phyloP scores from a whole-genome alignment of 2,113 vertebrate genomes.

The Ochotona princeps region DNA sequence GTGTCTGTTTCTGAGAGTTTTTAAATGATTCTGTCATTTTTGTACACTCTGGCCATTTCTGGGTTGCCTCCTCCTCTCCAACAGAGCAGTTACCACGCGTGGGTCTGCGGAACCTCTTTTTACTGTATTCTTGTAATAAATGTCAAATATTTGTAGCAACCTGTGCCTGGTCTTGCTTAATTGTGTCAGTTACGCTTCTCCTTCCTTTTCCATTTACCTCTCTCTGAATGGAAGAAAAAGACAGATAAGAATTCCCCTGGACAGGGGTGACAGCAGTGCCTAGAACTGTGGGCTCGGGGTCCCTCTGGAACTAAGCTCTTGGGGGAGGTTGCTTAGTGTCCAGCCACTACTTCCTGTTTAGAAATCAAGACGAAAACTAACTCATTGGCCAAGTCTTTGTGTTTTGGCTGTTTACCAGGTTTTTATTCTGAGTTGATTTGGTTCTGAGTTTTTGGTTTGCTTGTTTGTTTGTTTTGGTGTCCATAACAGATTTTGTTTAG shows the following conservation, averaged over 20 bases:
- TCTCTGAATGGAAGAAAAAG: constrained; percentile 42
- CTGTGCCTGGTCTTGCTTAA: constrained; percentile 69
- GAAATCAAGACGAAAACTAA: constrained; percentile 37
- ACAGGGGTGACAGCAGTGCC: constrained; percentile 34
- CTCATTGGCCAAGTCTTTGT: too few species aligned
- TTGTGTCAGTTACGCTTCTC: constrained; percentile 63
- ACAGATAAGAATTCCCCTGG: constrained; percentile 56
- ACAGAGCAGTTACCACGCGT: constrained; percentile 82
- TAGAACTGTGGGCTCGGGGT: constrained; percentile 67
- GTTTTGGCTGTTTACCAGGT: not conserved
- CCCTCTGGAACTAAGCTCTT: constrained; percentile 62
- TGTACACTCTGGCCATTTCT: constrained; percentile 80
- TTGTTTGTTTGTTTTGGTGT: not conserved
- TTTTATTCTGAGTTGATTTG: not conserved
- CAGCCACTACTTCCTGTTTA: constrained; percentile 23
- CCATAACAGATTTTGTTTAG: constrained; percentile 48
- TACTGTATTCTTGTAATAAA: constrained; percentile 91
- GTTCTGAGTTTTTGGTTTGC: too few species aligned
- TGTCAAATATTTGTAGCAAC: constrained; percentile 86
- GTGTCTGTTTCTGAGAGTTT: constrained; percentile 77
- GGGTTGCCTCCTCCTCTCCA: constrained; percentile 79
- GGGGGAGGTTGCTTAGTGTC: not conserved
- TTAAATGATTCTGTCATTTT: constrained; percentile 71
- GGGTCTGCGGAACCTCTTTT: constrained; percentile 83
- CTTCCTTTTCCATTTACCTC: constrained; percentile 68